Evolutionary conservation across 2,113 vertebrate species (phyloP), one percentile per base, ranked within the genome.

Genomic region (Tetraodon nigroviridis): DNA sequence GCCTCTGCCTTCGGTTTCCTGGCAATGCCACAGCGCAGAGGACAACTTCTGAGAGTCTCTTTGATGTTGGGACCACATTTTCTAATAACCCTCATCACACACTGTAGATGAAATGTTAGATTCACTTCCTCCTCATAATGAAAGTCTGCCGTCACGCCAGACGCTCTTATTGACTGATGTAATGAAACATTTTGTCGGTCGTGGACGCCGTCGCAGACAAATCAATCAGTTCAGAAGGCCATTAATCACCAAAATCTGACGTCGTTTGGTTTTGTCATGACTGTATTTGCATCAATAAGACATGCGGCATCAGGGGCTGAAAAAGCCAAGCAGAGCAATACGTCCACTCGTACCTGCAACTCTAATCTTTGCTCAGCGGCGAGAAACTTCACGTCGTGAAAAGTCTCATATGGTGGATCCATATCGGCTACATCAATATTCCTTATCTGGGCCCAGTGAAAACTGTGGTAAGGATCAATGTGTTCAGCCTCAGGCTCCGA

Each of bases 121-220:
- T 80, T 68, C 78, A 62, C 73, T 62, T 51, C 64, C 44, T n/a
- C 44, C 57, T 69, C 73, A 70, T 75, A 77, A 81, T 79, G 69
- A 78, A 74, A 60, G 45, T 3, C 47, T 18, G 72, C 72, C 63
- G 78, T 76, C 73, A 19, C 18, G 56, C 63, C 80, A 76, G 80
- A 79, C 58, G 8, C 40, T 65, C n/a, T 0, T 47, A 87, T 85
- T 68, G 86, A 87, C 75, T 22, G 56, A 59, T 51, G 50, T 79
- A 86, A 88, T 86, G 73, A 82, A 86, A 85, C 78, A 79, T 88
- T 84, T 74, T 56, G 71, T 71, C 75, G 37, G 68, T 80, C 71
- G 69, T 54, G 8, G 51, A 73, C 44, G 32, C 32, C 32, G 76
- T 70, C 67, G 62, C 71, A 63, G 82, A 80, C 81, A 7, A 69